Evolutionary conservation across 2,888 invertebrate genomes (phyloP).

Genomic region (Scaptomyza polygonia): DNA sequence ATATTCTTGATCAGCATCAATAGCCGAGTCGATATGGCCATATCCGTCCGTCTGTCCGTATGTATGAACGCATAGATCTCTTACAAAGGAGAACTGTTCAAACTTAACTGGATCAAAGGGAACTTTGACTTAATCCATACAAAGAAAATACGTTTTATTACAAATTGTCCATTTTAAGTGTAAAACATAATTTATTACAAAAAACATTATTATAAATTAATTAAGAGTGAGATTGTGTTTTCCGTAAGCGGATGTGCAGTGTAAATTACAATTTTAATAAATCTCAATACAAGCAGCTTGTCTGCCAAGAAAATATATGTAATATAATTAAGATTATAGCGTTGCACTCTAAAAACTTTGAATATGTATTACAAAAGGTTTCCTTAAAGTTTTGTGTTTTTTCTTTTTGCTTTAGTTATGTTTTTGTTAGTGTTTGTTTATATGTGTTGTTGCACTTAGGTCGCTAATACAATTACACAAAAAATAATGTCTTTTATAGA

Average conservation of each 20-base stretch:
- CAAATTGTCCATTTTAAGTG: slow-evolving; percentile 41
- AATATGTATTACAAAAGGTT: slow-evolving; percentile 51
- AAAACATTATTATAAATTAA: slow-evolving; percentile 70
- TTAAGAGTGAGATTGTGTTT: slow-evolving; percentile 66
- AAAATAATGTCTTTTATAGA: slow-evolving; percentile 74
- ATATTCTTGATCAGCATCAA: too few relatives aligned
- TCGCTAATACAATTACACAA: slow-evolving; percentile 67
- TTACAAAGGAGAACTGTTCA: too few relatives aligned
- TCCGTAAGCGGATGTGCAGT: slow-evolving; percentile 5
- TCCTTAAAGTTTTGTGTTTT: slow-evolving; percentile 11
- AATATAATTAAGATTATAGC: slow-evolving; percentile 40
- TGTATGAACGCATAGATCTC: too few relatives aligned
- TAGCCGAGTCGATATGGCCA: too few relatives aligned
- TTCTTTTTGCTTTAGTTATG: slow-evolving; percentile 5
- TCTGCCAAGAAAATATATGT: slow-evolving; percentile 46
- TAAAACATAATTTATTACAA: slow-evolving; percentile 76
- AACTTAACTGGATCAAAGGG: too few relatives aligned
- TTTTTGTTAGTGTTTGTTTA: slow-evolving; percentile 24
- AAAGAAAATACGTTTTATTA: background rate
- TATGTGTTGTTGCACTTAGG: slow-evolving; percentile 62
- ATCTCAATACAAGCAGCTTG: slow-evolving; percentile 59
- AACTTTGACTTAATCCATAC: too few relatives aligned
- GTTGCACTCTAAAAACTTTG: slow-evolving; percentile 42
- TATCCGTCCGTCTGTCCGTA: too few relatives aligned
- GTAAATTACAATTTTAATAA: slow-evolving; percentile 54